A percentile compares a stretch with the other conserved stretches of the same genome.
Evolutionary conservation across 2,888 invertebrate species (phyloP).

Genomic region (Cheilosia scutellata): DNA sequence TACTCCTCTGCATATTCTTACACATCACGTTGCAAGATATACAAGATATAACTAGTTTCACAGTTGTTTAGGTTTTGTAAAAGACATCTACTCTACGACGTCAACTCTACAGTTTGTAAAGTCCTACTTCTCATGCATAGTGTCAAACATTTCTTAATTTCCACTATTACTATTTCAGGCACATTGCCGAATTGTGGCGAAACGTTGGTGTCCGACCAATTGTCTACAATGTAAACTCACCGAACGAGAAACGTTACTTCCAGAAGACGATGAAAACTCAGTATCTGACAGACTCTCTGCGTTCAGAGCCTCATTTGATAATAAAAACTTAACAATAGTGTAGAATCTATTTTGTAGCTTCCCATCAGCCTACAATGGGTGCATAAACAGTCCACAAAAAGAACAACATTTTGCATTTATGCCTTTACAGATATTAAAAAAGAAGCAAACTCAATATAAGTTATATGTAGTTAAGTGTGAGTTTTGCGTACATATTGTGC

Average conservation of each 20-base stretch:
- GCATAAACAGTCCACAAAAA: slow-evolving; percentile 45
- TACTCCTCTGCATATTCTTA: too few relatives aligned
- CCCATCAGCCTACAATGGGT: slow-evolving; percentile 26
- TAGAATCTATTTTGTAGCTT: neutral
- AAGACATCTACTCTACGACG: too few relatives aligned
- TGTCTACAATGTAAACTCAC: slow-evolving; percentile 84
- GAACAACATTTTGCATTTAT: slow-evolving; percentile 65
- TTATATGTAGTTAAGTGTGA: slow-evolving; percentile 50
- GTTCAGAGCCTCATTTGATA: slow-evolving; percentile 83
- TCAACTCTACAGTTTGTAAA: too few relatives aligned
- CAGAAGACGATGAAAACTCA: slow-evolving; percentile 84
- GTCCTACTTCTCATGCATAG: too few relatives aligned
- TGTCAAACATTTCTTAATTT: neutral
- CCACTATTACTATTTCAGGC: slow-evolving; percentile 77
- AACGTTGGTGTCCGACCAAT: slow-evolving; percentile 84
- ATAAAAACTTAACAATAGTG: slow-evolving; percentile 80
- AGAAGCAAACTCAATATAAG: slow-evolving; percentile 43
- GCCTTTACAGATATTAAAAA: slow-evolving; percentile 48
- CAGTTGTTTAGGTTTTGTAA: too few relatives aligned
- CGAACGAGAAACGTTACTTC: slow-evolving; percentile 84
- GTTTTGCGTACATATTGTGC: slow-evolving; percentile 48
- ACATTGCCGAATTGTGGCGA: slow-evolving; percentile 83
- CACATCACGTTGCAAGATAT: too few relatives aligned
- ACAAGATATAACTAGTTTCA: too few relatives aligned
- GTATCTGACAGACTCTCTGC: slow-evolving; percentile 84